Percentiles rank a stretch among this genome's conserved stretches.
Conservation (phyloP, 2,113 vertebrate species). For the Brachyistius frenatus region DNA sequence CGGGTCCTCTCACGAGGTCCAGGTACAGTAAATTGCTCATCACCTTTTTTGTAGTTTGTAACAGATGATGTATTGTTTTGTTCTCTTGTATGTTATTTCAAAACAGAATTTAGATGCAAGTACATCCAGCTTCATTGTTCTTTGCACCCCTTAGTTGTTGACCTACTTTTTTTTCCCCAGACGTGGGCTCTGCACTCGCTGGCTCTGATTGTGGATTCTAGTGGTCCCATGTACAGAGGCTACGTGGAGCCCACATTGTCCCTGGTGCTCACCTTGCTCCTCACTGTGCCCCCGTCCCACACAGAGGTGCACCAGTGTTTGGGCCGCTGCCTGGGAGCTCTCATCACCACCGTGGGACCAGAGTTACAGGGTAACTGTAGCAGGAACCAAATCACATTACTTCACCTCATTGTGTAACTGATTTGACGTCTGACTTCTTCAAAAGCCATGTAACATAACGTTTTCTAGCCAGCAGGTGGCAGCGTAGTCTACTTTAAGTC, state of each 20-base stretch:
- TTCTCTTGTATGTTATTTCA: not conserved
- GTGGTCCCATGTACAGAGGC: conserved; percentile 98
- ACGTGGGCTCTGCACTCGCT: conserved; percentile 99
- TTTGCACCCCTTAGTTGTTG: not conserved
- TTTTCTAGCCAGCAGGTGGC: conserved; percentile 62
- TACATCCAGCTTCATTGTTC: not conserved
- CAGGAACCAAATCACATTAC: not conserved
- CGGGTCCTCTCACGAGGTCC: conserved; percentile 96
- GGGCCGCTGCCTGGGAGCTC: conserved; percentile 96
- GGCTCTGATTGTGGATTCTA: conserved; percentile 98
- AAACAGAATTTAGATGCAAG: not conserved
- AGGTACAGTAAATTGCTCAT: conserved; percentile 84
- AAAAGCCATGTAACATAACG: not conserved
- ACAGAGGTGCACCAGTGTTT: conserved; percentile 98
- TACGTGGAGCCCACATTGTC: conserved; percentile 98
- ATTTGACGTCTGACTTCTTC: not conserved
- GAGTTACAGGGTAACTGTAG: conserved; percentile 92
- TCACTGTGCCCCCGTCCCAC: conserved; percentile 96
- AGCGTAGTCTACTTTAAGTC: conserved; percentile 12
- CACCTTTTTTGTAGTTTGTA: not conserved
- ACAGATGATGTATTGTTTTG: not conserved
- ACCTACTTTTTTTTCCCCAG: conserved; percentile 69
- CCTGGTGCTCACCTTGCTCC: conserved; percentile 94
- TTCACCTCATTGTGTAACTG: not conserved
- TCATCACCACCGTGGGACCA: conserved; percentile 98